Conservation (phyloP, 1,140 invertebrate genomes). For the Solenopsis fugax region DNA sequence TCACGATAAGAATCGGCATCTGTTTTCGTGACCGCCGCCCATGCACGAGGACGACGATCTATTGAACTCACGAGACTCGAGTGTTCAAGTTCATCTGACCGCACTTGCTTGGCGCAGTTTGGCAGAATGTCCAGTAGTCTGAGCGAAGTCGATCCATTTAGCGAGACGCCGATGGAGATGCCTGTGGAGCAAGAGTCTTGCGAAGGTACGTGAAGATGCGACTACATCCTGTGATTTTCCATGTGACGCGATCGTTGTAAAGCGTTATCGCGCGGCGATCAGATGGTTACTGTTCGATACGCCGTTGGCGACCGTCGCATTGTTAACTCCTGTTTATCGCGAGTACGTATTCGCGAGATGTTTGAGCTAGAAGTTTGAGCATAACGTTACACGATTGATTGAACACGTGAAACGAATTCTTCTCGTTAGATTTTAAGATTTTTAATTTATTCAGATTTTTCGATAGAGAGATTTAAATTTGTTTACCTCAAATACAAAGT, state of each 20-base stretch:
- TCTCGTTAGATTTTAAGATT: background rate
- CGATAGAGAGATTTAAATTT: background rate
- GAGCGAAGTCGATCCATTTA: constrained; percentile 80
- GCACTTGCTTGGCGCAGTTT: background rate
- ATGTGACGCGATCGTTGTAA: background rate
- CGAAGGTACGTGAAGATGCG: constrained; percentile 63
- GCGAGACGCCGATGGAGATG: constrained; percentile 78
- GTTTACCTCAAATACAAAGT: too few relatives aligned
- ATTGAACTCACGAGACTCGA: background rate
- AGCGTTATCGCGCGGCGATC: too few relatives aligned
- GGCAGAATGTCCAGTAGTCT: constrained; percentile 75
- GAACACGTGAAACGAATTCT: background rate
- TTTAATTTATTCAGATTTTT: background rate
- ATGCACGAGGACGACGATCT: background rate
- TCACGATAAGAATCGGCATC: background rate
- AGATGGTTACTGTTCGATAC: background rate
- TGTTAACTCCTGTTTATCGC: constrained; percentile 10
- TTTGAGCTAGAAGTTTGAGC: background rate
- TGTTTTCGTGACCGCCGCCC: background rate
- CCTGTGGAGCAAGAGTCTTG: constrained; percentile 71
- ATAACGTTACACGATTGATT: background rate
- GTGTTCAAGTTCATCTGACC: background rate
- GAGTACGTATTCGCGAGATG: background rate
- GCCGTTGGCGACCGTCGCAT: background rate
- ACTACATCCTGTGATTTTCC: background rate